These are phyloP conservation scores for Nematopogon swammerdamellus DNA, from an alignment of 2,888 invertebrate species.

Conservation along the genomic window DNA sequence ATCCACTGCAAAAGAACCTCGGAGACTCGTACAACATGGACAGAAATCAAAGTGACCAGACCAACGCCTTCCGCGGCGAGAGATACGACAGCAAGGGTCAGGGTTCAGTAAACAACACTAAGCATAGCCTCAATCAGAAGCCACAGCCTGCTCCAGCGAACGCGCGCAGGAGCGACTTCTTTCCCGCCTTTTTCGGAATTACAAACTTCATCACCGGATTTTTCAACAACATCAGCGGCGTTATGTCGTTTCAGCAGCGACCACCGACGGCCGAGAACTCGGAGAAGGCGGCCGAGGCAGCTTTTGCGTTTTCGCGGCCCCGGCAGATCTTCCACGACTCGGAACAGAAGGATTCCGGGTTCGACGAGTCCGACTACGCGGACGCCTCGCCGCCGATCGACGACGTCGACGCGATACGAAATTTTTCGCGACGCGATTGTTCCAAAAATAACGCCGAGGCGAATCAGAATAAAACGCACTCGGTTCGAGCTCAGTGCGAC, in stretches of 20 bases:
- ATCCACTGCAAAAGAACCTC: constrained; percentile 38
- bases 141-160: constrained; percentile 7
- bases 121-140: neutral
- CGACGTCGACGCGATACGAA: constrained; percentile 4
- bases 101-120: neutral
- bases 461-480: neutral
- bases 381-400: constrained; percentile 16
- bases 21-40: constrained; percentile 27
- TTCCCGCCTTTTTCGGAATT: constrained; percentile 25
- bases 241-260: constrained; percentile 21
- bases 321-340: neutral
- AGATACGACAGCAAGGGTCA: neutral
- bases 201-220: constrained; percentile 33
- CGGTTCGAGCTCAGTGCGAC: neutral
- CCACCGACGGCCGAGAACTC: constrained; percentile 11
- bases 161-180: constrained; percentile 13
- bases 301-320: constrained; percentile 8
- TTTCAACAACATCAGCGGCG: constrained; percentile 29
- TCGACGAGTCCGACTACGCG: constrained; percentile 19
- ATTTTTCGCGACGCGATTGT: neutral
- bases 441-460: neutral
- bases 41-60: constrained; percentile 16
- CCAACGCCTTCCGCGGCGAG: neutral
- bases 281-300: constrained; percentile 21
- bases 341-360: constrained; percentile 25